Base-by-base conservation (phyloP, 2,888 invertebrate genomes). In the Nemapogon koenigi region DNA sequence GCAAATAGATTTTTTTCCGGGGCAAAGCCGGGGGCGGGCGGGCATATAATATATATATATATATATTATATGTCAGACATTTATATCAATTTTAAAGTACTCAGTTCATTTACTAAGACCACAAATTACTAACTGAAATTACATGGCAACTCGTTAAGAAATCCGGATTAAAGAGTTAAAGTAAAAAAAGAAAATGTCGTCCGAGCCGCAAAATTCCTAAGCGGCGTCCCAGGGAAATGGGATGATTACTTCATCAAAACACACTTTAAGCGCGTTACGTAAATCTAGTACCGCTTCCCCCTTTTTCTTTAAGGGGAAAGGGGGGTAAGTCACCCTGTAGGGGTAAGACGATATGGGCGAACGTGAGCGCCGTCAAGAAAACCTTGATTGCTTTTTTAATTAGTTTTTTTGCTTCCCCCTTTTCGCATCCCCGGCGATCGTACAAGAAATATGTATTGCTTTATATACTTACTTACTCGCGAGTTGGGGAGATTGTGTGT, bases 341-440 rank as follows among this genome's bases (percentile, higher is more conserved):
- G 70, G 73, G 76, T 75, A 78, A 78, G 78, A 76, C 76, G 78
- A 78, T 78, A 78, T 78, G 73, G 76, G 72, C 75, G 78, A 76
- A 76, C 76, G 78, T 78, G 78, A 76, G 75, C 75, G 72, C 75
- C 76, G 76, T 76, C 78, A 78, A 78, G 78, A 76, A 78, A 76
- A 76, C 78, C 78, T 75, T 78, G 78, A 78, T 78, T 78, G 78
- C 78, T 78, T 78, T 78, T 78, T 76, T 78, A 78, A 78, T 78
- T 78, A 78, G 78, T 78, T 70, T 69, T 70, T 73, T 45, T 60
- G 28, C 72, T 75, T 70, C 70, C 76, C 75, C 73, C 67, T 72
- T 70, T 73, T 71, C 70, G 72, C 72, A 67, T 72, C 73, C n/a
- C 57, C 60, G 52, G 51, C 58, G 59, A 64, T 66, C 66, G 69